Evolutionary conservation across 2,797 vertebrate genomes (phyloP).

Genomic region (Mormyrus proboscirostris): DNA sequence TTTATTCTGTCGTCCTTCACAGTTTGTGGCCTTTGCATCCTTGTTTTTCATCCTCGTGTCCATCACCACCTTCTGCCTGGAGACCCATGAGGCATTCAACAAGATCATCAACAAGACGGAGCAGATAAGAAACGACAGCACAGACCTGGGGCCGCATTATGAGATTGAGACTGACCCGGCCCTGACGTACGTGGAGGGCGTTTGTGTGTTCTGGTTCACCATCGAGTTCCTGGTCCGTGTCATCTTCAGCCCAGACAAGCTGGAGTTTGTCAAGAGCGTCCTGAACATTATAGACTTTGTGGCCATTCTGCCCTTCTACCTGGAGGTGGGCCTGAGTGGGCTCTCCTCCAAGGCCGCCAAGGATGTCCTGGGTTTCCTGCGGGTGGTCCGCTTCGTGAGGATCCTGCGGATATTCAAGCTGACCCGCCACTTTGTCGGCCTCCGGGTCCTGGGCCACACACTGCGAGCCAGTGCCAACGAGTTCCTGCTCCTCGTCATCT

Average conservation of each 20-base stretch:
- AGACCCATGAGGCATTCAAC: conserved; percentile 97
- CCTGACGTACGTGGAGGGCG: conserved; percentile 89
- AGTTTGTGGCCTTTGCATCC: conserved; percentile 96
- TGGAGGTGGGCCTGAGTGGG: conserved; percentile 91
- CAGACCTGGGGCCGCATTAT: conserved; percentile 70
- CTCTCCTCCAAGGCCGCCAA: conserved; percentile 96
- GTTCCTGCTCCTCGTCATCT: conserved; percentile 96
- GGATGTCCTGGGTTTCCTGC: conserved; percentile 92
- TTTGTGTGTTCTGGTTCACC: conserved; percentile 97
- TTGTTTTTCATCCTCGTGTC: conserved; percentile 98
- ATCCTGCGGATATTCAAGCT: conserved; percentile 98
- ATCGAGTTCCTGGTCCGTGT: conserved; percentile 95
- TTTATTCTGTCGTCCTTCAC: conserved; percentile 46
- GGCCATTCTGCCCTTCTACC: conserved; percentile 92
- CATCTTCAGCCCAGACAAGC: conserved; percentile 91
- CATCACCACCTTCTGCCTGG: conserved; percentile 97
- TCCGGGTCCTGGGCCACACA: conserved; percentile 90
- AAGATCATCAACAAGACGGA: conserved; percentile 95
- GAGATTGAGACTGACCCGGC: conserved; percentile 94
- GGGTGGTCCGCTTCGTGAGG: conserved; percentile 93
- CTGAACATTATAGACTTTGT: conserved; percentile 98
- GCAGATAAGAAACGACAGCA: conserved; percentile 61
- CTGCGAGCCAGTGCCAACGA: conserved; percentile 92
- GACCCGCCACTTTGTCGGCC: conserved; percentile 91
- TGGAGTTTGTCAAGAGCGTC: conserved; percentile 92